A percentile compares a stretch with the other conserved stretches of the same genome.
Conservation (phyloP, 2,113 vertebrate genomes). For the Erythrolamprus reginae region DNA sequence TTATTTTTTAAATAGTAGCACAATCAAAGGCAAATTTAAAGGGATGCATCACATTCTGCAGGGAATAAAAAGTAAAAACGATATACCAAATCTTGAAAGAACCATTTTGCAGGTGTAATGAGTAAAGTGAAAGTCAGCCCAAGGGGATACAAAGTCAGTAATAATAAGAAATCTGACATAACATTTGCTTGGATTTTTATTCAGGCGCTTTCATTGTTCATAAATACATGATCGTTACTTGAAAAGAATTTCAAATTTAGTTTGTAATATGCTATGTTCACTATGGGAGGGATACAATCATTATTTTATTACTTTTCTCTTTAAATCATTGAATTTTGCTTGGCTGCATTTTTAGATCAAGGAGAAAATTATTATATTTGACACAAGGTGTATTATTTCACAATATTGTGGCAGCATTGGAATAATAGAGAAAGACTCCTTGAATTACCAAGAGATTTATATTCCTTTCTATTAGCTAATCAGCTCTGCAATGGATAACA, state of each 20-base stretch:
- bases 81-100: not conserved
- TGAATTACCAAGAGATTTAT: not conserved
- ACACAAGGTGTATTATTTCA: not conserved
- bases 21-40: not conserved
- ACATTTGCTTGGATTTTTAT: not conserved
- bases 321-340: not conserved
- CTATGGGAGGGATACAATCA: not conserved
- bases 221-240: not conserved
- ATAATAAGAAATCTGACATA: conserved; percentile 6
- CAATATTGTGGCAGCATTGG: not conserved
- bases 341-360: not conserved
- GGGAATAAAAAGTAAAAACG: not conserved
- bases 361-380: not conserved
- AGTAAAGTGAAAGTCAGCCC: not conserved
- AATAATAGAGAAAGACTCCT: not conserved
- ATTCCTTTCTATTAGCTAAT: not conserved
- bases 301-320: not conserved
- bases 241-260: not conserved
- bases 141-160: not conserved
- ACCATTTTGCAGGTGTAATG: not conserved
- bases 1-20: not conserved
- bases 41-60: not conserved
- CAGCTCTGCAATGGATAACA: not conserved
- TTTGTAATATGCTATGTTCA: not conserved
- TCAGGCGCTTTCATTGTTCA: not conserved